Conservation (phyloP, 1,140 invertebrate genomes). For the fruit fly (Drosophila melanogaster) region DNA sequence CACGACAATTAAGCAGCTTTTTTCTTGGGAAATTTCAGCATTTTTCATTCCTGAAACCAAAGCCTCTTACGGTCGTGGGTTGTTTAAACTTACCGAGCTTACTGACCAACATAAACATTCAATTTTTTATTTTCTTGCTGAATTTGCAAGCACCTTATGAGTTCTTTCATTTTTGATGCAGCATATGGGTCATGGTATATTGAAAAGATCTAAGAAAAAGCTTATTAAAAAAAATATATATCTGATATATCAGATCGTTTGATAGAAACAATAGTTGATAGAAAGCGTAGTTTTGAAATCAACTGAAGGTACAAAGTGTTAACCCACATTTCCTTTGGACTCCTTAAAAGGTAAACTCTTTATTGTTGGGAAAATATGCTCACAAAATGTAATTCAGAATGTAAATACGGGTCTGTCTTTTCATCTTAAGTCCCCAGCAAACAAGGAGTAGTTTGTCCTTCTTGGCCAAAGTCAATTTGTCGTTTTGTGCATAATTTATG, state of each 20-base stretch:
- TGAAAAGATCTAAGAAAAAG: no score
- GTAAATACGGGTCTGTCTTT: constrained; percentile 1
- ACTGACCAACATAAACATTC: background rate
- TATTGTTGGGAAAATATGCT: background rate
- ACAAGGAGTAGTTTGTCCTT: constrained; percentile 50
- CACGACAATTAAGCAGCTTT: constrained; percentile 27
- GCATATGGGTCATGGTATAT: background rate
- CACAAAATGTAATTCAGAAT: constrained; percentile 7
- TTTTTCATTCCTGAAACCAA: background rate
- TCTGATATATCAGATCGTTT: no score
- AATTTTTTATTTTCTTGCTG: background rate
- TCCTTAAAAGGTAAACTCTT: background rate
- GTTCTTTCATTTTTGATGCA: background rate
- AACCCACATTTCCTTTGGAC: no score
- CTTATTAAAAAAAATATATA: no score
- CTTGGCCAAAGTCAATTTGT: constrained; percentile 69
- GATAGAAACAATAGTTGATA: no score
- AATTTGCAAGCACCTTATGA: background rate
- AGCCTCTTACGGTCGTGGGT: background rate
- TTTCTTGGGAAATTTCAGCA: background rate
- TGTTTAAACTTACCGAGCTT: background rate
- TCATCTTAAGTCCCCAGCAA: constrained; percentile 16
- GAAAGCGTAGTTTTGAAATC: no score
- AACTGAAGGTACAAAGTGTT: no score
- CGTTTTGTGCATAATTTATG: constrained; percentile 81